Conservation (phyloP, 1,140 invertebrate genomes). For the Bombyx mandarina region DNA sequence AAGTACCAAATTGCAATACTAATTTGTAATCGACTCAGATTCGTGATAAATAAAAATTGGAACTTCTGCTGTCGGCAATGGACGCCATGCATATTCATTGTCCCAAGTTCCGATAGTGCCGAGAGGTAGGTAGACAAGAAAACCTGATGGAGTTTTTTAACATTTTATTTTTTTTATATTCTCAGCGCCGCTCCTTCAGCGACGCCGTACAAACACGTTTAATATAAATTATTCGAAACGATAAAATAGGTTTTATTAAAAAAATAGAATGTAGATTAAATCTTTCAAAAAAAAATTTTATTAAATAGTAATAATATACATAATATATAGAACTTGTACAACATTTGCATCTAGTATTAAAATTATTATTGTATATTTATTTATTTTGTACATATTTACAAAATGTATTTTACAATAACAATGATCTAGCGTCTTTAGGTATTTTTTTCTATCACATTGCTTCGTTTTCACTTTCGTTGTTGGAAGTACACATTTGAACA, state of each 20-base stretch:
- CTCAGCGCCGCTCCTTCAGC: slow-evolving; percentile 61
- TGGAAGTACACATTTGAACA: neutral
- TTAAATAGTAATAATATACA: slow-evolving; percentile 32
- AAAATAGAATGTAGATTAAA: slow-evolving; percentile 67
- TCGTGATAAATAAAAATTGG: slow-evolving; percentile 12
- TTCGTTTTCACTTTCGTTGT: slow-evolving; percentile 11
- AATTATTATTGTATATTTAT: slow-evolving; percentile 63
- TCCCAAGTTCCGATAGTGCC: slow-evolving; percentile 42
- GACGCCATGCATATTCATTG: slow-evolving; percentile 33
- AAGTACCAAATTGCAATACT: slow-evolving; percentile 24
- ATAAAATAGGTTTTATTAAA: slow-evolving; percentile 69
- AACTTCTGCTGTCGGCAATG: slow-evolving; percentile 32
- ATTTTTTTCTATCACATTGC: slow-evolving; percentile 67
- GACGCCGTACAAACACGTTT: slow-evolving; percentile 66
- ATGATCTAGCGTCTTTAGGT: slow-evolving; percentile 68
- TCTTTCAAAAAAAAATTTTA: slow-evolving; percentile 69
- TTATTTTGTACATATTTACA: slow-evolving; percentile 69
- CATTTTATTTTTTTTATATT: slow-evolving; percentile 64
- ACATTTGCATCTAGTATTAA: slow-evolving; percentile 68
- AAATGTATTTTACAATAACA: slow-evolving; percentile 68
- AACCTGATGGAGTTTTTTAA: slow-evolving; percentile 59
- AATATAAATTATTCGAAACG: slow-evolving; percentile 70
- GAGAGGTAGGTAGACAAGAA: slow-evolving; percentile 43
- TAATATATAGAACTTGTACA: slow-evolving; percentile 51
- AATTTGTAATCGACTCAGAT: neutral